Evolutionary conservation across 2,888 invertebrate species (phyloP), one percentile per base, ranked within the genome.

Genomic region (Dascillus cervinus): DNA sequence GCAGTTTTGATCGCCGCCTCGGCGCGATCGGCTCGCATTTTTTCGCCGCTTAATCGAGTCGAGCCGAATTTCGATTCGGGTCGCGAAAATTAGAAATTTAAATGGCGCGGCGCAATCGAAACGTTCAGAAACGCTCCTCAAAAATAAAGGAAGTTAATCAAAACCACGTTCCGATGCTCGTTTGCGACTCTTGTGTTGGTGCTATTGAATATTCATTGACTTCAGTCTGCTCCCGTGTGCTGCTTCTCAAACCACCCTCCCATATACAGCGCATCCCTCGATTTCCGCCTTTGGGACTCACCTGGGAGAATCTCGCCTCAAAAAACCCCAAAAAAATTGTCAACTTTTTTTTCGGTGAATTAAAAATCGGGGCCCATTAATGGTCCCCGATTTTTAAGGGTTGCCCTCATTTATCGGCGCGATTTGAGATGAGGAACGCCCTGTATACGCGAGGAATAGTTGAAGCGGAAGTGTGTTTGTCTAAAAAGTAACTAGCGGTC

Each of bases 131-230:
- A n/a, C n/a, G n/a, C n/a, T n/a, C n/a, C n/a, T n/a, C n/a, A 8
- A 17, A 6, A 8, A 17, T 17, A 17, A 6, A 29, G 19, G 29
- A 31, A 39, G 39, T 34, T 38, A 37, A 40, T 44, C 43, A 32
- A 44, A 44, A 43, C 39, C 44, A 43, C 40, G 40, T 49, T 47
- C 46, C 45, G 41, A 49, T 46, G 48, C 44, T 44, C 51, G 48
- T 49, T 49, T 48, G 47, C 42, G 47, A 49, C 51, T 51, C 47
- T 48, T 51, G 49, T 49, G 45, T 44, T 48, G 34, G 49, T 44
- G 48, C 49, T 52, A 50, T 52, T 52, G 50, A 50, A 50, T 50
- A 50, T 50, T 50, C 50, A 50, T 52, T 52, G 50, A 50, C 46
- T 48, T 34, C 29, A 39, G 34, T 32, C 39, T 39, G 32, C 33